These are phyloP conservation scores for Cichlasoma orientale DNA, from an alignment of 2,797 vertebrate genomes.

Conservation along the genomic window DNA sequence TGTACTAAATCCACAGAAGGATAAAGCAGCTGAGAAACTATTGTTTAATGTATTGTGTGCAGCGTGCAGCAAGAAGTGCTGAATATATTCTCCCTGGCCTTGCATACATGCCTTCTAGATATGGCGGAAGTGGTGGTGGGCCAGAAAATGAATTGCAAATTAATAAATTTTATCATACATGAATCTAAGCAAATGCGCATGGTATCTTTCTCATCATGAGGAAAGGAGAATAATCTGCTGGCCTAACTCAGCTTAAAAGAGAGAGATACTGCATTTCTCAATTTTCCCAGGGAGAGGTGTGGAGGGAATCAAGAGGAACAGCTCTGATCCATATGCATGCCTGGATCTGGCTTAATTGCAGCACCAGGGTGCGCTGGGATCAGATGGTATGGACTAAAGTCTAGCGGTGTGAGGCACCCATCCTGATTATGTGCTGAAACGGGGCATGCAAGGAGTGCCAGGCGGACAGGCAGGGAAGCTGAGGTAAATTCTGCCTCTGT, in stretches of 20 bases:
- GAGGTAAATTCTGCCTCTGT: constrained; percentile 21
- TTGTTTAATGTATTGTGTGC: constrained; percentile 63
- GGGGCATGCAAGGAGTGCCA: constrained; percentile 14
- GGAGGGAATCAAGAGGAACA: constrained; percentile 36
- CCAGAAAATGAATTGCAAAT: constrained; percentile 21
- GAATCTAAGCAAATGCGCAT: constrained; percentile 10
- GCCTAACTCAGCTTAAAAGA: constrained; percentile 30
- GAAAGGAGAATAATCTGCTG: constrained; percentile 1
- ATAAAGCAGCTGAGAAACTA: constrained; percentile 36
- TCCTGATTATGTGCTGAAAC: constrained; percentile 12
- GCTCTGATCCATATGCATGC: constrained; percentile 61
- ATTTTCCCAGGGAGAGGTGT: constrained; percentile 18
- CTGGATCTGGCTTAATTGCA: constrained; percentile 55
- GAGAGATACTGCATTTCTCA: background rate
- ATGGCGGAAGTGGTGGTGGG: background rate
- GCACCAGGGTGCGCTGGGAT: constrained; percentile 28
- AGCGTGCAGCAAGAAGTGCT: constrained; percentile 19
- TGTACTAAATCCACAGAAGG: constrained; percentile 33
- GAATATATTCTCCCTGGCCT: constrained; percentile 10
- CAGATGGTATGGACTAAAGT: constrained; percentile 30
- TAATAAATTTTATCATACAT: constrained; percentile 26
- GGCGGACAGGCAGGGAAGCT: constrained; percentile 16
- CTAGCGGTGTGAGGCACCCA: constrained; percentile 14
- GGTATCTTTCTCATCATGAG: constrained; percentile 6
- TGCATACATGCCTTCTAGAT: constrained; percentile 8